Evolutionary conservation across 2,888 invertebrate genomes (phyloP).

Genomic region (Teleogryllus oceanicus): DNA sequence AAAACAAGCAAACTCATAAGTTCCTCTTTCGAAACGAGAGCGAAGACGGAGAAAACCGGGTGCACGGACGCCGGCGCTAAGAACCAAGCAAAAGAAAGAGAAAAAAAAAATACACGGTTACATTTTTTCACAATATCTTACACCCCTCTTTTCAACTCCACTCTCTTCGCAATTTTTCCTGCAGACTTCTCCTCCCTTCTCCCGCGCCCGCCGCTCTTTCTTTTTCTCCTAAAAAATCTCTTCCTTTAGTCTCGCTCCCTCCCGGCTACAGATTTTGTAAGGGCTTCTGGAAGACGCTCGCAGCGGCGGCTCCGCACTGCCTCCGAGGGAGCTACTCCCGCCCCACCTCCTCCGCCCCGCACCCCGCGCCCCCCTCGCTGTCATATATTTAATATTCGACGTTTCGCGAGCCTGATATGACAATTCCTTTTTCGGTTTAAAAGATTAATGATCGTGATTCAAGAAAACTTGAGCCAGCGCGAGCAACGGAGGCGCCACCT

Average conservation of each 20-base stretch:
- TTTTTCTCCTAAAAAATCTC: constrained; percentile 1
- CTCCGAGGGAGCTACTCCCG: background rate
- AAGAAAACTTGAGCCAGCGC: constrained; percentile 18
- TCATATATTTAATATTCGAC: constrained; percentile 37
- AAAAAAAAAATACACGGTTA: background rate
- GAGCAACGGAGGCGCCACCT: background rate
- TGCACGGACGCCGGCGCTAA: constrained; percentile 32
- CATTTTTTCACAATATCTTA: constrained; percentile 18
- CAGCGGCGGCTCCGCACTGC: background rate
- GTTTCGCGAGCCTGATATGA: constrained; percentile 33
- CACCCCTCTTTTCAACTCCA: constrained; percentile 21
- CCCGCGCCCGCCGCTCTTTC: background rate
- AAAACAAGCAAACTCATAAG: constrained; percentile 7
- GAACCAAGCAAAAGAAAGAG: background rate
- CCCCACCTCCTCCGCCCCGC: background rate
- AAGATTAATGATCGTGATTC: constrained; percentile 18
- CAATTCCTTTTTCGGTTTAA: constrained; percentile 29
- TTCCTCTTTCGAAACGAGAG: constrained; percentile 3
- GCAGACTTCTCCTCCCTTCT: constrained; percentile 18
- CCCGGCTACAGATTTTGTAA: constrained; percentile 3
- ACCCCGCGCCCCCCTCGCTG: constrained; percentile 11
- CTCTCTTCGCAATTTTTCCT: background rate
- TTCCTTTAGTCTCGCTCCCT: background rate
- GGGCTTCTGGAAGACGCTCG: background rate
- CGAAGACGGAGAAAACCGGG: constrained; percentile 29